phyloP scores from a whole-genome alignment of 2,888 invertebrate genomes.

The Ischnus inquisitorius region DNA sequence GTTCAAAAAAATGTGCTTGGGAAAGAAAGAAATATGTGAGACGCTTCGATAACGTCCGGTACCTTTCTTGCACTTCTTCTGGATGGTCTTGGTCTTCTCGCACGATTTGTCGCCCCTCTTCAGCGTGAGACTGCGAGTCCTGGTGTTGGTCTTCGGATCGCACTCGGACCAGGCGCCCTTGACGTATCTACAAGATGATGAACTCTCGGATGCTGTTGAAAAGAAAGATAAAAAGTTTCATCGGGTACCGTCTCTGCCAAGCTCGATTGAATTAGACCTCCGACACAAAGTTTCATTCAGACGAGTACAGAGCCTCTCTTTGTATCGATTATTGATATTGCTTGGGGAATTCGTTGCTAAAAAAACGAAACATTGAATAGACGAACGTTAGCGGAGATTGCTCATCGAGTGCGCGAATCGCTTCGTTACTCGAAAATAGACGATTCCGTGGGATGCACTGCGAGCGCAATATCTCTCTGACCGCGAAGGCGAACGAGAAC shows the following conservation, averaged over 20 bases:
- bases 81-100: constrained; percentile 93
- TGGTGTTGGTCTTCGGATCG: constrained; percentile 93
- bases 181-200: constrained; percentile 93
- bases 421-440: constrained; percentile 28
- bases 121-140: constrained; percentile 93
- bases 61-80: constrained; percentile 98
- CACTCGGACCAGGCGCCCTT: constrained; percentile 96
- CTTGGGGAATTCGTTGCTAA: not conserved
- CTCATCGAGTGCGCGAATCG: not conserved
- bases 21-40: not conserved
- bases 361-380: not conserved
- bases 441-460: constrained; percentile 1
- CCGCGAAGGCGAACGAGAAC: not conserved
- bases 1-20: no score
- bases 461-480: not conserved
- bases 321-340: constrained; percentile 56
- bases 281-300: not conserved
- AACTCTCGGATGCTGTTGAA: constrained; percentile 80
- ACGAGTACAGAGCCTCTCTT: constrained; percentile 41
- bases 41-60: constrained; percentile 76
- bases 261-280: constrained; percentile 31
- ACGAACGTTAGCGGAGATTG: constrained; percentile 13
- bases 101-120: constrained; percentile 95
- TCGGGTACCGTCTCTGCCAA: not conserved
- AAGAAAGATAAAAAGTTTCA: constrained; percentile 11